Conservation (phyloP, 2,888 invertebrate genomes). For the Drosophila borealis region DNA sequence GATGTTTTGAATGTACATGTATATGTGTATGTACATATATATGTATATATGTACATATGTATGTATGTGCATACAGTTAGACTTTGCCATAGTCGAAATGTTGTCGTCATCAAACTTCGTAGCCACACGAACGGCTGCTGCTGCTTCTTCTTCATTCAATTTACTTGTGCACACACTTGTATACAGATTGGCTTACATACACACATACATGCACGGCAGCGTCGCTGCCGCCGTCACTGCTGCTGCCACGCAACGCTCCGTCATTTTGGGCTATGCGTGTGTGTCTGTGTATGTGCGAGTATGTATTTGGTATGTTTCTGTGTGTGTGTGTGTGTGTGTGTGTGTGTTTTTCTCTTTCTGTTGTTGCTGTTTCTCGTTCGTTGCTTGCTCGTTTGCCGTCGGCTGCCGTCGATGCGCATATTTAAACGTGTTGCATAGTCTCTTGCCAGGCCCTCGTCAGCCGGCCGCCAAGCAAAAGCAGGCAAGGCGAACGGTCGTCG, state of each 20-base stretch:
- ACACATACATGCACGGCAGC: conserved; percentile 32
- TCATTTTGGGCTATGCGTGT: conserved; percentile 66
- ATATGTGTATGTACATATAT: neutral
- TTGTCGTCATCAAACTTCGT: conserved; percentile 74
- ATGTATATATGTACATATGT: neutral
- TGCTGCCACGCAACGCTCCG: conserved; percentile 56
- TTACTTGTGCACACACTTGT: conserved; percentile 52
- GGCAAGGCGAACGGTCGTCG: conserved; percentile 71
- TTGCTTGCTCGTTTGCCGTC: conserved; percentile 68
- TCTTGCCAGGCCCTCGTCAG: conserved; percentile 82
- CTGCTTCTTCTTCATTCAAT: conserved; percentile 64
- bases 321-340: conserved; percentile 27
- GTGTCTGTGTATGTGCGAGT: conserved; percentile 31
- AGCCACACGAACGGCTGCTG: conserved; percentile 39
- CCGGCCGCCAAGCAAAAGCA: conserved; percentile 62
- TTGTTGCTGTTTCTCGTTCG: conserved; percentile 57
- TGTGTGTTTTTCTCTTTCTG: conserved; percentile 27
- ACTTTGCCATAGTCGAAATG: conserved; percentile 57
- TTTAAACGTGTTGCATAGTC: conserved; percentile 82
- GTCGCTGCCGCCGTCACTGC: conserved; percentile 47
- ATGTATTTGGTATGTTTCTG: conserved; percentile 46
- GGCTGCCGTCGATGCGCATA: conserved; percentile 80
- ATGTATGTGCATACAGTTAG: conserved; percentile 53
- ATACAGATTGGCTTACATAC: conserved; percentile 59
- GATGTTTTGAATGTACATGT: conserved; percentile 10